Percentiles rank a stretch among this genome's conserved stretches.
These are phyloP conservation scores for Lagothrix lagotricha DNA, from an alignment of 2,797 vertebrate genomes.

Conservation along the genomic window DNA sequence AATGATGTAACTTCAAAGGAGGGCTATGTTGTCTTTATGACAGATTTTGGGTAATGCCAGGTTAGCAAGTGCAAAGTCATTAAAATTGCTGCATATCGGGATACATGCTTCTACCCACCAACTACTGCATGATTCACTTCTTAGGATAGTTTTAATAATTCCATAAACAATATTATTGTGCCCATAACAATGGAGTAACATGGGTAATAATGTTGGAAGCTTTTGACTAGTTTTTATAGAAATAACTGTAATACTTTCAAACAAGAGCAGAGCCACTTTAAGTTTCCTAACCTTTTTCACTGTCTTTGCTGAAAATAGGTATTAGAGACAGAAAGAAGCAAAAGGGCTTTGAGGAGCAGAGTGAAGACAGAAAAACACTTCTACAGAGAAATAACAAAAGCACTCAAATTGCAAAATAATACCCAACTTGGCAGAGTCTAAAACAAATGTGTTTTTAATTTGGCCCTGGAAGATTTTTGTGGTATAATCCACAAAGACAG, in stretches of 20 bases:
- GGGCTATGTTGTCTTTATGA: not conserved
- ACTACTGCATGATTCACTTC: not conserved
- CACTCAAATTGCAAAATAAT: conserved; percentile 62
- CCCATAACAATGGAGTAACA: not conserved
- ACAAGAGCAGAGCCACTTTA: not conserved
- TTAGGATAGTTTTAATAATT: not conserved
- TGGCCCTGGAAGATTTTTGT: conserved; percentile 56
- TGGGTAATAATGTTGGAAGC: not conserved
- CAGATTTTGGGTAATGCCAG: not conserved
- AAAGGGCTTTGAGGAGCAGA: not conserved
- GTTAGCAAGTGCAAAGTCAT: not conserved
- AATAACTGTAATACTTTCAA: conserved; percentile 19
- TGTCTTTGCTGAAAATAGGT: conserved; percentile 42
- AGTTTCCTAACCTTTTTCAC: conserved; percentile 36
- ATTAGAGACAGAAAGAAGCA: conserved; percentile 20
- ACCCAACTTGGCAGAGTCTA: conserved; percentile 54
- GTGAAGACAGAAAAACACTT: conserved; percentile 56
- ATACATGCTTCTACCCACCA: not conserved
- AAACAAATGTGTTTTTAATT: conserved; percentile 72
- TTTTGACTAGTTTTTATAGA: conserved; percentile 30
- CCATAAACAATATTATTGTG: not conserved
- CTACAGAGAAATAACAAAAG: conserved; percentile 55
- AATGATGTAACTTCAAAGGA: not conserved
- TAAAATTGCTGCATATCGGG: not conserved
- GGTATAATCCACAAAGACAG: conserved; percentile 47